Evolutionary conservation across 1,140 invertebrate species (phyloP).

Genomic region (Drosophila orena): DNA sequence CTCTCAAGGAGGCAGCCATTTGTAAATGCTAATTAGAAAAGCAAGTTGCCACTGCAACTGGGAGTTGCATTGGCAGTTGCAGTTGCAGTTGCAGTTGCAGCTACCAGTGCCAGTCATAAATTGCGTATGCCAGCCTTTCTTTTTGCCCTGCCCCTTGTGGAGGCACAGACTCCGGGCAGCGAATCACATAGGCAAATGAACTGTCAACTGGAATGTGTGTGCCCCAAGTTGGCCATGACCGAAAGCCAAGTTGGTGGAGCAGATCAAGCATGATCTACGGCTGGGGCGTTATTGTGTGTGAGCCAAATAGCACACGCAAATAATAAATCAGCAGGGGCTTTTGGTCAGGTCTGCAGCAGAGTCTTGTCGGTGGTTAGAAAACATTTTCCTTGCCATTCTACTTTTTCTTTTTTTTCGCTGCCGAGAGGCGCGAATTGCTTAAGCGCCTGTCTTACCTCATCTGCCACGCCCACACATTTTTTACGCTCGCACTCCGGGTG

Average conservation of each 20-base stretch:
- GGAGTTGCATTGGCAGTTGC: conserved; percentile 10
- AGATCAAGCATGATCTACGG: conserved; percentile 62
- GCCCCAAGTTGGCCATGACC: conserved; percentile 17
- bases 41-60: conserved; percentile 41
- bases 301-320: conserved; percentile 74
- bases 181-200: conserved; percentile 77
- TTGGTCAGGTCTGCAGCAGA: conserved; percentile 5
- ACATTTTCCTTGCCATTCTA: conserved; percentile 56
- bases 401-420: conserved; percentile 40
- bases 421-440: conserved; percentile 45
- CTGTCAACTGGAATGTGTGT: conserved; percentile 77
- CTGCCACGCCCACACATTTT: conserved; percentile 74
- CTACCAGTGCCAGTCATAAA: conserved; percentile 58
- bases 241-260: conserved; percentile 5
- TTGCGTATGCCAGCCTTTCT: conserved; percentile 52
- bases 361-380: conserved; percentile 55
- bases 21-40: conserved; percentile 83
- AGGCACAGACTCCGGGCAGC: conserved; percentile 29
- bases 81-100: conserved; percentile 20
- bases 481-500: conserved; percentile 26
- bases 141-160: conserved; percentile 4
- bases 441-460: conserved; percentile 39
- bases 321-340: conserved; percentile 66
- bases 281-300: conserved; percentile 63
- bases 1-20: conserved; percentile 52